A percentile compares a stretch with the other conserved stretches of the same genome.
phyloP scores from a whole-genome alignment of 2,113 vertebrate genomes.

The Oreochromis tanganicae region DNA sequence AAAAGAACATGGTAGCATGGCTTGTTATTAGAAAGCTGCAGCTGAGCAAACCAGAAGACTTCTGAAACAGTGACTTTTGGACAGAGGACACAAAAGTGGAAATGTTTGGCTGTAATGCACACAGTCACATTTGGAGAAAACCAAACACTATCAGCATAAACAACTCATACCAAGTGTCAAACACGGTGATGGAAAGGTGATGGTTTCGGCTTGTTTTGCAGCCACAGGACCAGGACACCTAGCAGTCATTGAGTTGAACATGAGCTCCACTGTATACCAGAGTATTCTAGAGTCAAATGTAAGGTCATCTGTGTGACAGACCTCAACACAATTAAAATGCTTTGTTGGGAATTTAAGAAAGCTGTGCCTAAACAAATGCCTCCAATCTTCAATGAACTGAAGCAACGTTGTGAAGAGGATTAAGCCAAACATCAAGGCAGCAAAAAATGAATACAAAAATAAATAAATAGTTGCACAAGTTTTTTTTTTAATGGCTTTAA shows the following conservation, averaged over 20 bases:
- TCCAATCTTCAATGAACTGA: background rate
- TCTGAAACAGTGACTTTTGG: background rate
- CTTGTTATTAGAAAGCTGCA: background rate
- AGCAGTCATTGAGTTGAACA: background rate
- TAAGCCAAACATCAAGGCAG: background rate
- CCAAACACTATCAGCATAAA: background rate
- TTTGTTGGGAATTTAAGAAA: background rate
- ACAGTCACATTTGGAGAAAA: background rate
- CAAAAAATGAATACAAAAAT: background rate
- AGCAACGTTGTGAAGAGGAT: background rate
- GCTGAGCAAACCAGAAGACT: background rate
- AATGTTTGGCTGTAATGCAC: background rate
- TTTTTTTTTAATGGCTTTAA: background rate
- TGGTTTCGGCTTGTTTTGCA: background rate
- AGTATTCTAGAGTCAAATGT: background rate
- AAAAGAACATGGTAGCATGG: background rate
- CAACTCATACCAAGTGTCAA: background rate
- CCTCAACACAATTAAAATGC: background rate
- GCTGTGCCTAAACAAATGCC: background rate
- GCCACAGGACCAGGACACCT: background rate
- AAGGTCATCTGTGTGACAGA: background rate
- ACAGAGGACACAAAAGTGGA: background rate
- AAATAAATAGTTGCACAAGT: fast-evolving
- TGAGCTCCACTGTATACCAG: background rate
- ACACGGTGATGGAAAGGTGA: background rate